These are phyloP conservation scores for Muntiacus reevesi DNA, from an alignment of 2,113 vertebrate species.

Conservation along the genomic window DNA sequence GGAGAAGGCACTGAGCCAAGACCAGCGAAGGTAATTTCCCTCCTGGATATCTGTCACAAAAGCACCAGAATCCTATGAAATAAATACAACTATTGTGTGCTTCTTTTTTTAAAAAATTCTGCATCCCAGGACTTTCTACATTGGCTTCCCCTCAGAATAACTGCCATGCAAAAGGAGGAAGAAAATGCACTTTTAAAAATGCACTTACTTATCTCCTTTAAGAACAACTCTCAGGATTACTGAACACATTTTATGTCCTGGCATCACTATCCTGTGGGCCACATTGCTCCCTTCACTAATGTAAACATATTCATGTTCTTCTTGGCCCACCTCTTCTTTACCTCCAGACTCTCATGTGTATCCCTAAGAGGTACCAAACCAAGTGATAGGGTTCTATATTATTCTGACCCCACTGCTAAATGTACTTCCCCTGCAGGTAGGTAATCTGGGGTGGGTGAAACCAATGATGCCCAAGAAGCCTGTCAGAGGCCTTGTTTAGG, in stretches of 20 bases:
- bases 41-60: conserved; percentile 39
- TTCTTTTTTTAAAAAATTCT: conserved; percentile 27
- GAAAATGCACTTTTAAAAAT: not conserved
- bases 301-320: not conserved
- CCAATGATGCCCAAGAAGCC: not conserved
- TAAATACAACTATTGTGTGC: not conserved
- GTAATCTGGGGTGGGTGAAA: not conserved
- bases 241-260: not conserved
- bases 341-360: not conserved
- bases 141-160: not conserved
- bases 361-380: not conserved
- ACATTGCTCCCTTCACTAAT: not conserved
- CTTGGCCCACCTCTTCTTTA: not conserved
- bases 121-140: not conserved
- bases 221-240: not conserved
- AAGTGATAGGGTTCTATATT: not conserved
- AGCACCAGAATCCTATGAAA: conserved; percentile 8
- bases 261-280: no score
- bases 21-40: conserved; percentile 57
- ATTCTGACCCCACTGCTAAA: not conserved
- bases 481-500: not conserved
- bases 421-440: not conserved
- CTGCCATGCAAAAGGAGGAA: not conserved
- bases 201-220: not conserved
- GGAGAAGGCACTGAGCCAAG: conserved; percentile 40